A percentile compares a stretch with the other conserved stretches of the same genome.
phyloP scores from a whole-genome alignment of 2,888 invertebrate genomes.

The Proisotoma minuta region DNA sequence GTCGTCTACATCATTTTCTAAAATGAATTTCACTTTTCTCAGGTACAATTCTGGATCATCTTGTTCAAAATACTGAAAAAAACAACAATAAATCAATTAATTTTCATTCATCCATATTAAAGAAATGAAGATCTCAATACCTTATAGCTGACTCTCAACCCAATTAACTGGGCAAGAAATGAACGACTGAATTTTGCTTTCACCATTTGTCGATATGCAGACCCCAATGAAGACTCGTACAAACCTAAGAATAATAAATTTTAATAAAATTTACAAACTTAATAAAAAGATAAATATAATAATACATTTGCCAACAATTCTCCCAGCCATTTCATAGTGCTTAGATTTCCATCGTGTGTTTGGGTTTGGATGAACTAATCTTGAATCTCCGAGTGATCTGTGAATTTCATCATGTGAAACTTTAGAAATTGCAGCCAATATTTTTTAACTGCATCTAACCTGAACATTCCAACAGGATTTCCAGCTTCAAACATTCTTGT shows the following conservation, averaged over 20 bases:
- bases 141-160: constrained; percentile 86
- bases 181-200: constrained; percentile 85
- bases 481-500: constrained; percentile 79
- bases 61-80: constrained; percentile 79
- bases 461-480: constrained; percentile 66
- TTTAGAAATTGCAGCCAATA: too few relatives aligned
- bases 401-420: too few relatives aligned
- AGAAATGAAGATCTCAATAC: too few relatives aligned
- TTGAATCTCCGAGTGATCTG: constrained; percentile 77
- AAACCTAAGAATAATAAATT: constrained; percentile 58
- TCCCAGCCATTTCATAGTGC: constrained; percentile 64
- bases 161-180: constrained; percentile 90
- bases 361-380: constrained; percentile 80
- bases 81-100: constrained; percentile 10
- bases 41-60: constrained; percentile 83
- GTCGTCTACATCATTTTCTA: constrained; percentile 84
- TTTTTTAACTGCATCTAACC: too few relatives aligned
- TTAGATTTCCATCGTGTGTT: constrained; percentile 66
- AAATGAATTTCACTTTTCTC: constrained; percentile 86
- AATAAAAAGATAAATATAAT: neutral
- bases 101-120: constrained; percentile 49
- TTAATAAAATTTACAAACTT: neutral
- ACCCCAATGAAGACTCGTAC: constrained; percentile 87
- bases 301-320: constrained; percentile 65
- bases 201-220: constrained; percentile 81